Evolutionary conservation across 2,113 vertebrate species (phyloP), one percentile per base, ranked within the genome.

Genomic region (Procavia capensis): DNA sequence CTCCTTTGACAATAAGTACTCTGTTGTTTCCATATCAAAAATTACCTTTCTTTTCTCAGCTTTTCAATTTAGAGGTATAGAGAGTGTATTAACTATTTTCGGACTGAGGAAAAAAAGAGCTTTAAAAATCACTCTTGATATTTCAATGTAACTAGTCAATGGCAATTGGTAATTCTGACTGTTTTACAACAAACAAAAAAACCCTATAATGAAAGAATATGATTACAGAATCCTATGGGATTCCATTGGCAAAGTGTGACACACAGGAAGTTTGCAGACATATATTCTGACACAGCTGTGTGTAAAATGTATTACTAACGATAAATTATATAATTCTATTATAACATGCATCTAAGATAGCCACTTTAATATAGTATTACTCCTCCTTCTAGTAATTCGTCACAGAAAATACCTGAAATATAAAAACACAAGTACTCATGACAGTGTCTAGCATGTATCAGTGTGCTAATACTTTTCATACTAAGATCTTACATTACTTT

Each of bases 401-500:
- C 75, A 57, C 54, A 43, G 80, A 43, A 81, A 88, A 87, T 64
- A 81, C 7, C 64, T 85, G 34, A 94, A 94, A 90, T 47, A 84
- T n/a, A 92, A 86, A n/a, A 89, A 96, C 54, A 0, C 31, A 91
- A 91, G 11, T 75, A 81, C 59, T 95, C 31, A 59, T 50, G 64
- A 85, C 16, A 50, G 41, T 83, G 85, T 24, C 36, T 72, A 88
- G 25, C 16, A 91, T 61, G 79, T 90, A 79, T 75, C 54, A 84
- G 63, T 90, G 81, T 90, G n/a, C 45, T 95, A 95, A 83, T 93
- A 92, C 29, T 82, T 88, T 96, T 82, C 80, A 82, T 70, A 90
- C 47, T 90, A 95, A 93, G 78, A 93, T 64, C 57, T 85, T 22
- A 91, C 24, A 85, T 17, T 63, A 85, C 27, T 87, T 84, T 90